A percentile compares a stretch with the other conserved stretches of the same genome.
phyloP scores from a whole-genome alignment of 2,797 vertebrate species.

The Choloepus didactylus region DNA sequence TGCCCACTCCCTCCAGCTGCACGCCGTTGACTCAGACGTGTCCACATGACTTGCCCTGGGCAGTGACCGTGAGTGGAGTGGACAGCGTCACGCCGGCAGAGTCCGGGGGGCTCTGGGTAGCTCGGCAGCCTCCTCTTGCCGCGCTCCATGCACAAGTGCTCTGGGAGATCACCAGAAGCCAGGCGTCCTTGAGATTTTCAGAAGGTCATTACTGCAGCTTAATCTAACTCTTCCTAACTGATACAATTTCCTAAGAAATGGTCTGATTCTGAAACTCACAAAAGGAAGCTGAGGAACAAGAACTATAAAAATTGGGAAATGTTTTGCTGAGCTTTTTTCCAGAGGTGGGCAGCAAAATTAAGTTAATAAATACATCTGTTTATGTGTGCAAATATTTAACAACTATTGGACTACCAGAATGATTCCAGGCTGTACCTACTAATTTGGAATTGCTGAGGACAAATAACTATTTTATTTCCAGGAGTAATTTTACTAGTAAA shows the following conservation, averaged over 20 bases:
- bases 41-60: too few relatives aligned
- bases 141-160: too few relatives aligned
- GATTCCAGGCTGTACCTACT: not conserved
- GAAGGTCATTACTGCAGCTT: not conserved
- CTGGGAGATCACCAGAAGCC: too few relatives aligned
- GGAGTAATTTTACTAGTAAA: too few relatives aligned
- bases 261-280: not conserved
- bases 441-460: too few relatives aligned
- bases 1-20: not conserved
- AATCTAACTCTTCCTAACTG: accelerated
- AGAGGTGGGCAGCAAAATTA: not conserved
- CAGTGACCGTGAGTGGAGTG: not conserved
- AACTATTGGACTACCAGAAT: too few relatives aligned
- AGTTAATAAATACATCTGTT: not conserved
- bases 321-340: not conserved
- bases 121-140: too few relatives aligned
- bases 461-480: not conserved
- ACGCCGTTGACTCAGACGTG: too few relatives aligned
- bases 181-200: not conserved
- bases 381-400: not conserved
- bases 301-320: not conserved
- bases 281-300: too few relatives aligned
- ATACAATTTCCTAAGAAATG: not conserved
- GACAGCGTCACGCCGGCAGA: too few relatives aligned
- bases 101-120: too few relatives aligned